Evolutionary conservation across 1,140 invertebrate genomes (phyloP).

Genomic region (Ridgeia piscesae): DNA sequence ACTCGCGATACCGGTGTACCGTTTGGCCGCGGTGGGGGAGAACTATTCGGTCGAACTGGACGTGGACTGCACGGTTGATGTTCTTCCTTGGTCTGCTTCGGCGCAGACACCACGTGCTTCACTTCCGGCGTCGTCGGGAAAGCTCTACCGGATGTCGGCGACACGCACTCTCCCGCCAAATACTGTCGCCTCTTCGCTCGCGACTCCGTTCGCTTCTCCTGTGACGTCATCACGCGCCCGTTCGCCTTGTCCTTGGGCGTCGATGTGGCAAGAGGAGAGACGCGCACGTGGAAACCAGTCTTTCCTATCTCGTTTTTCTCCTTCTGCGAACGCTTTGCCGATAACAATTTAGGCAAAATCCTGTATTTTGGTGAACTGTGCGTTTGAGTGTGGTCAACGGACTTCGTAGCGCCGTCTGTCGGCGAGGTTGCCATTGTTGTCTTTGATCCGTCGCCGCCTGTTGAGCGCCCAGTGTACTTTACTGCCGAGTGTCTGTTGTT

Average conservation of each 20-base stretch:
- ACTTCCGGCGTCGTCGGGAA: neutral
- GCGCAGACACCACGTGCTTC: neutral
- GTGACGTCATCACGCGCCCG: neutral
- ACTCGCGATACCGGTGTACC: neutral
- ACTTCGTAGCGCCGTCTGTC: neutral
- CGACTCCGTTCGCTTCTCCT: neutral
- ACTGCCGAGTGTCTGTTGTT: neutral
- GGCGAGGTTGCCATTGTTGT: neutral
- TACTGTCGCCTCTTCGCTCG: neutral
- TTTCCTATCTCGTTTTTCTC: neutral
- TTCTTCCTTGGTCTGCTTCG: neutral
- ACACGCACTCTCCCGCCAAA: neutral
- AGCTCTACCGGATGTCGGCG: neutral
- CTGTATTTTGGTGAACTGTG: neutral
- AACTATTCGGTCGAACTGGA: too few relatives aligned
- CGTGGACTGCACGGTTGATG: too few relatives aligned
- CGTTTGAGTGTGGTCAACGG: neutral
- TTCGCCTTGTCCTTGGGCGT: neutral
- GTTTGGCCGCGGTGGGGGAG: too few relatives aligned
- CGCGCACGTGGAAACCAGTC: neutral
- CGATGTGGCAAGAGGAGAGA: neutral
- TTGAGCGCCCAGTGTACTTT: neutral
- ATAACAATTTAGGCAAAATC: neutral
- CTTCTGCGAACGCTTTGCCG: neutral
- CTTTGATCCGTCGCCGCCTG: neutral